Percentiles rank a stretch among this genome's conserved stretches.
Evolutionary conservation across 1,140 invertebrate species (phyloP).

Genomic region (Eriocheir sinensis): DNA sequence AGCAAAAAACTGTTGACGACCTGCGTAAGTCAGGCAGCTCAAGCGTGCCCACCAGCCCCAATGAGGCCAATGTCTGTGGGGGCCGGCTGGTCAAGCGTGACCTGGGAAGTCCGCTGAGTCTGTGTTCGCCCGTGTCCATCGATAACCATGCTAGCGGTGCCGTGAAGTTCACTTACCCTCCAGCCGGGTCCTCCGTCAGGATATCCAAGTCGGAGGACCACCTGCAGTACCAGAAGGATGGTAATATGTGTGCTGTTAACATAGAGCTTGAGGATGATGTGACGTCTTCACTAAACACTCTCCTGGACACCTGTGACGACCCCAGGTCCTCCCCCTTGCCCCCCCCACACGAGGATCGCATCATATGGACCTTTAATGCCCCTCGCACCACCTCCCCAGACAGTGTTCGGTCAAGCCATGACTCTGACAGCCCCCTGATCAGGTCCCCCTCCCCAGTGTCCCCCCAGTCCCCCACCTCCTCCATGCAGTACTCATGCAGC

Average conservation of each 20-base stretch:
- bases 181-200: slow-evolving; percentile 85
- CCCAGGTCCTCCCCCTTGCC: slow-evolving; percentile 79
- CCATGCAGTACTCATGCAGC: slow-evolving; percentile 80
- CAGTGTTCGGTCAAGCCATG: slow-evolving; percentile 85
- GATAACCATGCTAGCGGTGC: slow-evolving; percentile 79
- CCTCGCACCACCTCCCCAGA: slow-evolving; percentile 84
- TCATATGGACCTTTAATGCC: slow-evolving; percentile 96
- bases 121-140: slow-evolving; percentile 75
- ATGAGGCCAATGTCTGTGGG: slow-evolving; percentile 64
- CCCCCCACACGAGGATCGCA: slow-evolving; percentile 80
- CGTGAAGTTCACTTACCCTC: slow-evolving; percentile 79
- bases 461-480: slow-evolving; percentile 92
- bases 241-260: slow-evolving; percentile 90
- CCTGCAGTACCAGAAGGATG: slow-evolving; percentile 89
- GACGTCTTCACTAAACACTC: slow-evolving; percentile 94
- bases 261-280: slow-evolving; percentile 94
- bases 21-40: slow-evolving; percentile 71
- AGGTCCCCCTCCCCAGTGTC: slow-evolving; percentile 89
- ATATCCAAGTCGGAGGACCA: slow-evolving; percentile 94
- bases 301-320: slow-evolving; percentile 88
- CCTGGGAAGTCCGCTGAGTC: slow-evolving; percentile 73
- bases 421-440: slow-evolving; percentile 85
- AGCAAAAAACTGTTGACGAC: slow-evolving; percentile 72
- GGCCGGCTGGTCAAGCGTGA: slow-evolving; percentile 65
- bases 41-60: slow-evolving; percentile 77